A percentile compares a stretch with the other conserved stretches of the same genome.
Conservation (phyloP, 1,140 invertebrate genomes). For the Lepidotrigona ventralis region DNA sequence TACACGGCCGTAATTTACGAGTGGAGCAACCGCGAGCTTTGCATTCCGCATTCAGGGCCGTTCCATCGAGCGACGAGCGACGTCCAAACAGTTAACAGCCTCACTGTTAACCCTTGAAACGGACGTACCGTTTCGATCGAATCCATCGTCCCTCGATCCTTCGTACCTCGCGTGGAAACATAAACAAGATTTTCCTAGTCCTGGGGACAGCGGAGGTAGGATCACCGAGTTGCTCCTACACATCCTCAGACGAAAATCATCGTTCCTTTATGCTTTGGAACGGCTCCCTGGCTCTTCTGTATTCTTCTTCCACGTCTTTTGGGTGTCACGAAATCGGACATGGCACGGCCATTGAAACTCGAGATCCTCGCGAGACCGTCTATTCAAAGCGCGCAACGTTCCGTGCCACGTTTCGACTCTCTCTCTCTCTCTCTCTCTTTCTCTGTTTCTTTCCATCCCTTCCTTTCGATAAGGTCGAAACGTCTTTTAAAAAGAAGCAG, state of each 20-base stretch:
- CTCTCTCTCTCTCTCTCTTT: background rate
- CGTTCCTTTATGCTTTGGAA: background rate
- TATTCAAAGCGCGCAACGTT: constrained; percentile 58
- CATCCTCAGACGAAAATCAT: background rate
- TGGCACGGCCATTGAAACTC: constrained; percentile 67
- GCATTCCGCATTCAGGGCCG: constrained; percentile 1
- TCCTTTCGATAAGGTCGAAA: constrained; percentile 8
- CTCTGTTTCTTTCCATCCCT: background rate
- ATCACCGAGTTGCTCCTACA: too few relatives aligned
- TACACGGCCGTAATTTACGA: constrained; percentile 25
- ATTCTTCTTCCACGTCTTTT: constrained; percentile 30
- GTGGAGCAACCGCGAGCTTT: background rate
- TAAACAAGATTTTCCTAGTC: background rate
- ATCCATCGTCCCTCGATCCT: too few relatives aligned
- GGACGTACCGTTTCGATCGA: too few relatives aligned
- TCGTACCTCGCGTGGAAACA: too few relatives aligned
- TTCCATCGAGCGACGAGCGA: background rate
- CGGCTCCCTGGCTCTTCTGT: background rate
- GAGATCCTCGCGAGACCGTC: constrained; percentile 64
- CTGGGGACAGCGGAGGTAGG: background rate
- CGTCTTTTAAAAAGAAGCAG: constrained; percentile 54
- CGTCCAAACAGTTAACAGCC: background rate
- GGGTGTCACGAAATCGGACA: constrained; percentile 55
- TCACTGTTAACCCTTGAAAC: background rate
- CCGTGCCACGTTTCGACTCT: constrained; percentile 1